Evolutionary conservation across 1,140 invertebrate species (phyloP), one percentile per base, ranked within the genome.

Genomic region (Ceratina calcarata): DNA sequence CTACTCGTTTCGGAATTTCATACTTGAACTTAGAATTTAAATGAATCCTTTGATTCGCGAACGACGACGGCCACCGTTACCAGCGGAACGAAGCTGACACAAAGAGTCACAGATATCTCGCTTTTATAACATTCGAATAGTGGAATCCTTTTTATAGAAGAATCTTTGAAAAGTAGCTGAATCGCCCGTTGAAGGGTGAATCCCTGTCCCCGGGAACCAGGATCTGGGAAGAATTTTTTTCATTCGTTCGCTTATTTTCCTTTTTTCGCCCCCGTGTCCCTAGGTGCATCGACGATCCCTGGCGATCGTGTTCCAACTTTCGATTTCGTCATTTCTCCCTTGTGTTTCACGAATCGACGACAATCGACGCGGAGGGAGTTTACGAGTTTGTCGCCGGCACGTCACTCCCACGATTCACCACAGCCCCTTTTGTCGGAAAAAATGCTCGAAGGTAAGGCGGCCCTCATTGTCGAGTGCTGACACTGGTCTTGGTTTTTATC

Each of bases 401-500:
- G 3, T 6, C 60, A 1, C 60, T 51, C 13, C 53, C n/a, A 22
- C 20, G 18, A 32, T 32, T 32, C 37, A 4, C 8, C 58, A 12
- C 8, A 4, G 58, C 74, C 37, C 78, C 70, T 67, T 45, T 67
- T 65, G 78, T 71, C 67, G 71, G 80, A 66, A 80, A 49, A 81
- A 57, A 76, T 65, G 62, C 27, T 58, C 72, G 57, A 65, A 80
- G 81, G 68, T 82, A 86, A 84, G 78, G 55, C 71, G 55, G 66
- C 53, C 67, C 85, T 87, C 85, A 88, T 90, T 88, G 86, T 87
- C 83, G 82, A 82, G 82, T 90, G 88, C 88, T 90, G 89, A 89
- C 37, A 45, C 87, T 88, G 77, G 82, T 85, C 77, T 71, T 45
- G 69, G 85, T 89, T 89, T 90, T 90, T 90, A 90, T 89, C 82